A percentile compares a stretch with the other conserved stretches of the same genome.
Evolutionary conservation across 64 coral and sea anemone species (phyloP).

Genomic region (Trachythela sp.): DNA sequence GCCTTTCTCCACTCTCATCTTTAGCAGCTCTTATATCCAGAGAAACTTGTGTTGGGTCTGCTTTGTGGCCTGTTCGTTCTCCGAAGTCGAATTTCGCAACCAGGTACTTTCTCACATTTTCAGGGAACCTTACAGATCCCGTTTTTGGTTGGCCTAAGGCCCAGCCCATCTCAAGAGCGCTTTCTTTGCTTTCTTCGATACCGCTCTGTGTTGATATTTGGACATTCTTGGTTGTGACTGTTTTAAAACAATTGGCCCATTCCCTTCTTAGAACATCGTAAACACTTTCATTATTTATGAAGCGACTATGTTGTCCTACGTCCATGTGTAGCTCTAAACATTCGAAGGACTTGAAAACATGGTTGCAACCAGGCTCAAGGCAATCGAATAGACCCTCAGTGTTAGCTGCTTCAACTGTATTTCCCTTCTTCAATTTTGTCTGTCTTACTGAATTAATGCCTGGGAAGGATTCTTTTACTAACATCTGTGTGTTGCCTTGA

Average conservation of each 20-base stretch:
- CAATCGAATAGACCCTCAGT: neutral
- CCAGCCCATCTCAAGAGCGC: conserved; percentile 52
- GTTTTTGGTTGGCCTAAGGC: conserved; percentile 32
- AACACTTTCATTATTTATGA: conserved; percentile 7
- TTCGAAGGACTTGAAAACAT: conserved; percentile 19
- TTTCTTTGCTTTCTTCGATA: neutral
- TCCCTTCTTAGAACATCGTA: neutral
- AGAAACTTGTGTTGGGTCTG: conserved; percentile 59
- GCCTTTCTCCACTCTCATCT: conserved; percentile 22
- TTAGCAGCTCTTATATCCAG: conserved; percentile 40
- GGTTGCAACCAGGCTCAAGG: neutral
- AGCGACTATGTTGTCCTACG: conserved; percentile 11
- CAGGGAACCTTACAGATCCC: conserved; percentile 22
- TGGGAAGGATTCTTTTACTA: conserved; percentile 9
- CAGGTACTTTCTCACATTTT: conserved; percentile 45
- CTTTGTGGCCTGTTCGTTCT: conserved; percentile 35
- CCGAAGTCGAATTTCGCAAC: conserved; percentile 53
- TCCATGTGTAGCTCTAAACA: conserved; percentile 21
- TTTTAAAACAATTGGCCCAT: conserved; percentile 41
- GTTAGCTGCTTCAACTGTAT: neutral
- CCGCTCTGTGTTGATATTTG: conserved; percentile 22
- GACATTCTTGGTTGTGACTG: conserved; percentile 23
- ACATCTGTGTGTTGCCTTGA: conserved; percentile 48
- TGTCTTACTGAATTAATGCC: neutral
- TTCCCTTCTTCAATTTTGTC: neutral